Base-by-base conservation (phyloP, 23 tunicate species). In the Trididemnum miniatum region DNA sequence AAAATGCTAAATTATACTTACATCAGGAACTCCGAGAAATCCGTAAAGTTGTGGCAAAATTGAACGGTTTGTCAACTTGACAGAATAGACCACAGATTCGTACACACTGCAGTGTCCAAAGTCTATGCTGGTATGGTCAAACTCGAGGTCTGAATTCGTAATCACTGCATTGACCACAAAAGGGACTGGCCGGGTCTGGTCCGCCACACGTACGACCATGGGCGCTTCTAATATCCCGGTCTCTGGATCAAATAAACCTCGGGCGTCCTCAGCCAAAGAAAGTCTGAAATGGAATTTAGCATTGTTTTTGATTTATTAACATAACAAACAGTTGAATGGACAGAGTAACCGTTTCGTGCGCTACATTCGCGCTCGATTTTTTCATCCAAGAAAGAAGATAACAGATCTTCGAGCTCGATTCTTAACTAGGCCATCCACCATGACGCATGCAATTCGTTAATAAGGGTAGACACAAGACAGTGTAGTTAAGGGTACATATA, bases 1-100 rank as follows among this genome's bases (percentile, higher is more conserved):
- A 44, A 44, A 44, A 44, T 7, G 54, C 9, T 7, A 44, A 7
- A 9, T 7, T 44, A 62, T 20, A 77, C 92, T 60, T 51, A 93
- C 98, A 40, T 93, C 98, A 0, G 98, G 98, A 7, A 84, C 50
- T 35, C 84, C 83, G 0, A 93, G 84, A 62, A 93, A 93, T 65
- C 98, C 98, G 69, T 78, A 93, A 34, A 67, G 23, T 63, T 93
- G 98, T 1, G 98, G 98, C 31, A 93, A 59, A 76, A 93, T 93
- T 0, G 98, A 93, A 32, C 79, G 81, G 67, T 93, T 93, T 22
- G 92, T 88, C 33, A 93, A 76, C 57, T 76, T 76, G 12, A 93
- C 80, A 64, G 92, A 65, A 4, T 71, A 59, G 12, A 82, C 80
- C 33, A 93, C 98, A 5, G 87, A 74, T 72, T 93, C 98, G 81